Conservation (phyloP, 2,113 vertebrate genomes). For the Ramphastos sulfuratus region DNA sequence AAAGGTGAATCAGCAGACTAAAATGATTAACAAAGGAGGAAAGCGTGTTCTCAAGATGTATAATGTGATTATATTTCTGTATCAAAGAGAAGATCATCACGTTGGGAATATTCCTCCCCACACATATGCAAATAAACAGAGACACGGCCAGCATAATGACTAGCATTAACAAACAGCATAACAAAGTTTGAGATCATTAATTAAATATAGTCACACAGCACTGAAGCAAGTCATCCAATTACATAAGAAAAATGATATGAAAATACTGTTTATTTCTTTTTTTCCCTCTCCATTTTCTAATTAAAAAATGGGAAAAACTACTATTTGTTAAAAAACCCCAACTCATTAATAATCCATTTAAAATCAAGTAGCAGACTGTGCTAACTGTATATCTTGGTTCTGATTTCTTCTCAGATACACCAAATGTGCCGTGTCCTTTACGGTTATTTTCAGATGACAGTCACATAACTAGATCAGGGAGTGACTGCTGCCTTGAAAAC, state of each 20-base stretch:
- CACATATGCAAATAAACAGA: constrained; percentile 44
- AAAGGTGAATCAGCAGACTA: not conserved
- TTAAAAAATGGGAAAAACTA: not conserved
- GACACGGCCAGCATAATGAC: not conserved
- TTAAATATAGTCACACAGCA: constrained; percentile 35
- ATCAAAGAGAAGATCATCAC: constrained; percentile 18
- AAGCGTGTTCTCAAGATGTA: not conserved
- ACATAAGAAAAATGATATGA: constrained; percentile 30
- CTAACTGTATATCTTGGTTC: not conserved
- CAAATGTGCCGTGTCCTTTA: not conserved
- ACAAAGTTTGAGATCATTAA: constrained; percentile 42
- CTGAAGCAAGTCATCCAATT: constrained; percentile 19
- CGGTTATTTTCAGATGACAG: not conserved
- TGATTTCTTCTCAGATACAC: constrained; percentile 4
- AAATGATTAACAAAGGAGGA: not conserved
- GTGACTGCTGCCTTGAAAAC: not conserved
- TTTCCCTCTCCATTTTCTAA: not conserved
- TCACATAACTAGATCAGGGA: not conserved
- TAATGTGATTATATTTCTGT: constrained; percentile 45
- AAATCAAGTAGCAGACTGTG: constrained; percentile 18
- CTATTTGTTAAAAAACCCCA: not conserved
- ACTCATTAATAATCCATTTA: not conserved
- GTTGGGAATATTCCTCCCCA: not conserved
- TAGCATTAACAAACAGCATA: constrained; percentile 28
- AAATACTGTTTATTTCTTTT: not conserved